Percentiles rank a stretch among this genome's conserved stretches.
These are phyloP conservation scores for Nephila pilipes DNA, from an alignment of 1,140 invertebrate genomes.

Conservation along the genomic window DNA sequence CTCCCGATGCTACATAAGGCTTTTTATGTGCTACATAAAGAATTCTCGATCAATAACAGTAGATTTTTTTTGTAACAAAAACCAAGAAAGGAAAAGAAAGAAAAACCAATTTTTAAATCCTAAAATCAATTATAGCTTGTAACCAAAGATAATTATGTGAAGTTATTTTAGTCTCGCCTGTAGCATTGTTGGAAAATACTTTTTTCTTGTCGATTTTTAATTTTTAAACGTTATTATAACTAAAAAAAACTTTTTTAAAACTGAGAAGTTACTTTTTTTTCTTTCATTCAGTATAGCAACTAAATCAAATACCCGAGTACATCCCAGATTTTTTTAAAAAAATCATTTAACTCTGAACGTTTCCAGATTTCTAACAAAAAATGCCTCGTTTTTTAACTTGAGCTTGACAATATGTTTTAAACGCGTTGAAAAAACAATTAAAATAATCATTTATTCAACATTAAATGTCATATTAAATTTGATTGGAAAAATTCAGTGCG, in stretches of 20 bases:
- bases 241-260: background rate
- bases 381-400: no score
- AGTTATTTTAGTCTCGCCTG: conserved; percentile 12
- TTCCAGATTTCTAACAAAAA: no score
- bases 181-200: background rate
- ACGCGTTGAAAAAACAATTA: no score
- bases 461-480: no score
- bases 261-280: background rate
- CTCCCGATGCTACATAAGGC: background rate
- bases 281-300: no score
- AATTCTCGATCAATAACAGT: background rate
- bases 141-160: conserved; percentile 11
- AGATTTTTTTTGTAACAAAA: background rate
- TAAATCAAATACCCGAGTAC: no score
- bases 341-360: no score
- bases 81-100: background rate
- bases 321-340: no score
- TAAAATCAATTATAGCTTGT: background rate
- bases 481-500: no score
- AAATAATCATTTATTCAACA: no score
- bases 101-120: conserved; percentile 4
- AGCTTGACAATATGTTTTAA: no score
- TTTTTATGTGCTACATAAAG: background rate
- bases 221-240: background rate
- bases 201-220: background rate